Conservation (phyloP, 2,113 vertebrate genomes). For the Caloenas nicobarica region DNA sequence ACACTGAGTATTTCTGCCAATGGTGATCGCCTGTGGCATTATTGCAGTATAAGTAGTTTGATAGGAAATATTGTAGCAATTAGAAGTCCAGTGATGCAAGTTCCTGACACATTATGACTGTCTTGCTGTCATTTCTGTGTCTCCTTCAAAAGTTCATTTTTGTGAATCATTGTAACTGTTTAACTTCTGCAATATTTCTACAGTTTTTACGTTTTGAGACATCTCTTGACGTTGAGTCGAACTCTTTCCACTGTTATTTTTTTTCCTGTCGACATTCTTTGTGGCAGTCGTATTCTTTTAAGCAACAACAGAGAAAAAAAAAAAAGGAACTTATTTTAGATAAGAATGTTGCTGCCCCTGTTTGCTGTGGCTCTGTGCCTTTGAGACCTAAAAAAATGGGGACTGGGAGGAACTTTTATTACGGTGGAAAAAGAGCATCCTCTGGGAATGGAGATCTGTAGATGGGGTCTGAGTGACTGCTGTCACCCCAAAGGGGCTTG, state of each 20-base stretch:
- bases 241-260: neutral
- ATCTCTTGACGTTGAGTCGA: neutral
- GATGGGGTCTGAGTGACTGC: neutral
- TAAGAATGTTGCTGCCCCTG: neutral
- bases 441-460: neutral
- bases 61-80: slow-evolving; percentile 42
- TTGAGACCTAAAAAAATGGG: neutral
- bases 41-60: neutral
- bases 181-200: neutral
- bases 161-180: neutral
- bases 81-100: slow-evolving; percentile 39
- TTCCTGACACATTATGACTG: neutral
- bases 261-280: neutral
- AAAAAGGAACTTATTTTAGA: neutral
- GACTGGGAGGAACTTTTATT: neutral
- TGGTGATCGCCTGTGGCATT: neutral
- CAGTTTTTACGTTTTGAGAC: neutral
- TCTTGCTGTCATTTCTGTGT: neutral
- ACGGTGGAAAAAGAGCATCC: neutral
- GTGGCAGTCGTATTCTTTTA: neutral
- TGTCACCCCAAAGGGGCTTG: neutral
- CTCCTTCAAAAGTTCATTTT: neutral
- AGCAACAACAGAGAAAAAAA: neutral
- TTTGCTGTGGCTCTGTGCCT: neutral
- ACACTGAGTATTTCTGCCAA: neutral